These are phyloP conservation scores for Setophaga coronata DNA, from an alignment of 2,113 vertebrate species.

Conservation along the genomic window DNA sequence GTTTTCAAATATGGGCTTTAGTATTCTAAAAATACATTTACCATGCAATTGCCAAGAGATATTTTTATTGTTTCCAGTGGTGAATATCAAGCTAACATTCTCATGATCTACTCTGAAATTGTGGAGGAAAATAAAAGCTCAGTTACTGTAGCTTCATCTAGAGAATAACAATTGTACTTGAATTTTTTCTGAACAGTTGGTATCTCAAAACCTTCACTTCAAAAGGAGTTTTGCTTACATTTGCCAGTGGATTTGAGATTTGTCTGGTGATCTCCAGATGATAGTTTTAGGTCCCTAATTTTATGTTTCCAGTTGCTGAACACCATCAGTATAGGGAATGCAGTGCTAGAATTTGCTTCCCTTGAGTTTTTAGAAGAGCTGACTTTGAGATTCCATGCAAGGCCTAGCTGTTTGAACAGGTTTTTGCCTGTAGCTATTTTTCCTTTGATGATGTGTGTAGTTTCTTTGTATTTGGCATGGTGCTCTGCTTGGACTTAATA, in stretches of 20 bases:
- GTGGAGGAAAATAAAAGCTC: background rate
- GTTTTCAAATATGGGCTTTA: background rate
- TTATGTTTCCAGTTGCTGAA: background rate
- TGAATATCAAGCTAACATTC: slow-evolving; percentile 4
- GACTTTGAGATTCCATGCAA: background rate
- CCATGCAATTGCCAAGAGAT: background rate
- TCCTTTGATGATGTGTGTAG: background rate
- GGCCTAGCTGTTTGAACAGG: background rate
- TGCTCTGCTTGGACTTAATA: background rate
- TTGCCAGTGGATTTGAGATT: background rate
- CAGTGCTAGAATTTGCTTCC: background rate
- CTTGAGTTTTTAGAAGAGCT: slow-evolving; percentile 12
- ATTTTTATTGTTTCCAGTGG: slow-evolving; percentile 56
- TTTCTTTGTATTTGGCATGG: background rate
- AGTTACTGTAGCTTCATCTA: background rate
- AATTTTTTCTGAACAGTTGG: background rate
- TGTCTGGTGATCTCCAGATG: background rate
- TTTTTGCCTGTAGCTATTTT: slow-evolving; percentile 20
- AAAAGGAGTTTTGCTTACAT: background rate
- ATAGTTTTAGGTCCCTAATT: background rate
- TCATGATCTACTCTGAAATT: slow-evolving; percentile 16
- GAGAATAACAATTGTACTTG: background rate
- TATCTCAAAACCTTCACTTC: background rate
- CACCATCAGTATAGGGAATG: background rate
- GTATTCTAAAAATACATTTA: background rate